phyloP scores from a whole-genome alignment of 2,888 invertebrate species.

The Papilio demoleus region DNA sequence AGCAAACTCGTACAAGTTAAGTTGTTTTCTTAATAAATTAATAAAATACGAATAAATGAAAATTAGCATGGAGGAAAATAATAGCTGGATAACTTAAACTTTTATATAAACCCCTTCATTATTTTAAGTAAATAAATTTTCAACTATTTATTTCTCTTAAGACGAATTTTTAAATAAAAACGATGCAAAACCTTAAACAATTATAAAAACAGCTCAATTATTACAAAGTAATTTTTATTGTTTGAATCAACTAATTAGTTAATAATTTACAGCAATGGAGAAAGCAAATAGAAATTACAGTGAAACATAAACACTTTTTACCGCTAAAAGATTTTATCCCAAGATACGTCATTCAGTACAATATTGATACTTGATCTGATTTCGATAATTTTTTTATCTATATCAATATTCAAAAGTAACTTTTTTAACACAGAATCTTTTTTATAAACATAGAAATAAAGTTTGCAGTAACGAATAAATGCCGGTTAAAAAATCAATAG shows the following conservation, averaged over 20 bases:
- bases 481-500: no score
- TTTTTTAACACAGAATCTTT: no score
- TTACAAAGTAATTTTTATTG: neutral
- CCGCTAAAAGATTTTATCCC: constrained; percentile 37
- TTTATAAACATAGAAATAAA: no score
- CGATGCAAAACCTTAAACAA: no score
- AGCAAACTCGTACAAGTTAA: constrained; percentile 26
- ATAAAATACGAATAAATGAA: constrained; percentile 2
- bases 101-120: neutral
- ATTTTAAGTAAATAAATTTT: neutral
- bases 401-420: neutral
- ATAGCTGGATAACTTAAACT: neutral
- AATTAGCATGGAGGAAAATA: neutral
- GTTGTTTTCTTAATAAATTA: constrained; percentile 15
- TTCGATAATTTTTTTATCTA: neutral
- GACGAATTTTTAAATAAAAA: neutral
- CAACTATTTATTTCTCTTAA: neutral
- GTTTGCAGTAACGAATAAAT: no score
- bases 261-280: constrained; percentile 50
- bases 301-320: constrained; percentile 46
- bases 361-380: neutral
- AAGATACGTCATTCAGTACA: neutral
- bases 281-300: constrained; percentile 46
- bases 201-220: no score
- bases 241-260: constrained; percentile 42